A percentile compares a stretch with the other conserved stretches of the same genome.
Evolutionary conservation across 2,113 vertebrate species (phyloP).

Genomic region (Tachysurus vachellii): DNA sequence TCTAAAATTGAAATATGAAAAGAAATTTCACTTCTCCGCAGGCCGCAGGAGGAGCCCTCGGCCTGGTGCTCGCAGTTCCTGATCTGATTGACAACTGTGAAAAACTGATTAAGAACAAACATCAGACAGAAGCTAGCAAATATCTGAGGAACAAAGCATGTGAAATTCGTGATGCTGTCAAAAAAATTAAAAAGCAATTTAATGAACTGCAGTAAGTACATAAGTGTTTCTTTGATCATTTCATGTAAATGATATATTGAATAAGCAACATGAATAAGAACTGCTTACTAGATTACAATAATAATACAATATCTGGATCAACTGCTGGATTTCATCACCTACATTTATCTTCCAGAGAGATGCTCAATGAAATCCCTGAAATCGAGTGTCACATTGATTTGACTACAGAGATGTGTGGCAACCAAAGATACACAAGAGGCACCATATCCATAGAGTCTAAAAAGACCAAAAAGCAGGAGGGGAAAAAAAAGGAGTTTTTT

Average conservation of each 20-base stretch:
- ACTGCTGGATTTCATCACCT: neutral
- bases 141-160: neutral
- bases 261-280: neutral
- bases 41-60: neutral
- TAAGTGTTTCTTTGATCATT: neutral
- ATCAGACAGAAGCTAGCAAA: slow-evolving; percentile 9
- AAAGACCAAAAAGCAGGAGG: neutral
- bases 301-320: neutral
- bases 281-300: neutral
- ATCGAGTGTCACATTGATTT: neutral
- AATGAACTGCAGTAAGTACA: slow-evolving; percentile 10
- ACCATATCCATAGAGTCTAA: neutral
- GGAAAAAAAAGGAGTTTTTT: neutral
- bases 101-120: slow-evolving; percentile 4
- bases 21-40: neutral
- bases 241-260: neutral
- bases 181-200: neutral
- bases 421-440: neutral
- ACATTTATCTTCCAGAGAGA: slow-evolving; percentile 11
- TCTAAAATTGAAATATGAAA: no score
- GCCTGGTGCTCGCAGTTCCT: neutral
- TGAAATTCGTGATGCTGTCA: neutral
- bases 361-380: slow-evolving; percentile 3
- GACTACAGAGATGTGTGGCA: neutral
- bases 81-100: slow-evolving; percentile 9